A percentile compares a stretch with the other conserved stretches of the same genome.
Evolutionary conservation across 2,888 invertebrate genomes (phyloP).

Genomic region (Gymnoscelis rufifasciata): DNA sequence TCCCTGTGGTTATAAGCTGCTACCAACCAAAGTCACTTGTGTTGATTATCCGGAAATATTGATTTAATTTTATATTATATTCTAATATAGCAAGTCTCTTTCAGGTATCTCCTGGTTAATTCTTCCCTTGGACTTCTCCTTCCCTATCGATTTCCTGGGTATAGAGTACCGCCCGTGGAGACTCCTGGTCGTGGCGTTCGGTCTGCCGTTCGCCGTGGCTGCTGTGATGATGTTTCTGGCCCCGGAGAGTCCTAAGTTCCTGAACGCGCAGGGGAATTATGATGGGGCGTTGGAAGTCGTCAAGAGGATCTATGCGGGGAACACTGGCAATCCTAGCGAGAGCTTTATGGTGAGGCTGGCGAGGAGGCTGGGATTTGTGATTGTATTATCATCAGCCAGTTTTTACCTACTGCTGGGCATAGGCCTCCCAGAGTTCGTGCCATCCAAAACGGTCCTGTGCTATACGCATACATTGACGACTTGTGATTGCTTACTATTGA

Average conservation of each 20-base stretch:
- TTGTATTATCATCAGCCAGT: too few species aligned
- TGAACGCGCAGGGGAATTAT: slow-evolving; percentile 80
- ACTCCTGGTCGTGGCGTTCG: slow-evolving; percentile 82
- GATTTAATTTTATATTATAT: too few species aligned
- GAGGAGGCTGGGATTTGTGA: background rate
- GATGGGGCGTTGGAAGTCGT: slow-evolving; percentile 77
- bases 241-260: slow-evolving; percentile 90
- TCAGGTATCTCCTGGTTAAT: slow-evolving; percentile 84
- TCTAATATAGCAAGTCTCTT: too few species aligned
- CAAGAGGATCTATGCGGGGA: slow-evolving; percentile 57
- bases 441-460: too few species aligned
- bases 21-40: too few species aligned
- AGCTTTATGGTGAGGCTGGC: slow-evolving; percentile 52
- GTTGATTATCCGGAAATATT: too few species aligned
- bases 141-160: slow-evolving; percentile 64
- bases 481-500: too few species aligned
- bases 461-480: too few species aligned
- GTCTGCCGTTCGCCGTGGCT: slow-evolving; percentile 81
- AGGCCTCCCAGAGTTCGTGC: too few species aligned
- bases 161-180: slow-evolving; percentile 86
- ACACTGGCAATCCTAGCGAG: slow-evolving; percentile 47
- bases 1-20: too few species aligned
- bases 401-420: too few species aligned
- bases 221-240: slow-evolving; percentile 77
- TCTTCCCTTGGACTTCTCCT: slow-evolving; percentile 78